Conservation (phyloP, 2,888 invertebrate genomes). For the Ennomos erosarius region DNA sequence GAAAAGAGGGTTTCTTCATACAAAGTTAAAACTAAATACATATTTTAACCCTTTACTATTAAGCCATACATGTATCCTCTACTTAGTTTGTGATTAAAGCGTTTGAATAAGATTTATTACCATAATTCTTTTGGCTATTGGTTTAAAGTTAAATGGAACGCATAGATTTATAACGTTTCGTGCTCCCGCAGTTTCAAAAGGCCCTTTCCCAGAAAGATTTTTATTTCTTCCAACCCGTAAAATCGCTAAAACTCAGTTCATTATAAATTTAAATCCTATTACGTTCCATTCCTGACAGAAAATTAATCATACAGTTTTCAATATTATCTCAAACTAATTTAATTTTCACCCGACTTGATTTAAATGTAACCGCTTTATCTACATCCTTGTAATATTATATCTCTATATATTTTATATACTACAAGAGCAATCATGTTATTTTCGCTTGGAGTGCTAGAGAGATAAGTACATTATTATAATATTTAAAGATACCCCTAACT, state of each 20-base stretch:
- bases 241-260: conserved; percentile 19
- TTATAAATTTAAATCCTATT: conserved; percentile 33
- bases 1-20: no score
- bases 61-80: no score
- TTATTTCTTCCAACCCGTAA: conserved; percentile 24
- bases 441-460: no score
- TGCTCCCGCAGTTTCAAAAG: conserved; percentile 4
- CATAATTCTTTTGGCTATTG: not conserved
- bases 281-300: conserved; percentile 16
- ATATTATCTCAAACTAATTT: conserved; percentile 11
- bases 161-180: not conserved
- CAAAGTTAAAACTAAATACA: no score
- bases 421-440: no score
- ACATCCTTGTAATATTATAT: no score
- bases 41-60: no score
- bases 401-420: no score
- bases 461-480: no score
- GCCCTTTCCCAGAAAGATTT: conserved; percentile 11
- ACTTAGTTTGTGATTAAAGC: no score
- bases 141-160: conserved; percentile 1
- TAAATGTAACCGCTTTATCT: not conserved
- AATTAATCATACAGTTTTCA: conserved; percentile 21
- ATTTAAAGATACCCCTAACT: no score
- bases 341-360: not conserved
- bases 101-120: no score